Percentiles rank a stretch among this genome's conserved stretches.
Evolutionary conservation across 1,140 invertebrate species (phyloP).

Genomic region (Ceratosolen fusciceps): DNA sequence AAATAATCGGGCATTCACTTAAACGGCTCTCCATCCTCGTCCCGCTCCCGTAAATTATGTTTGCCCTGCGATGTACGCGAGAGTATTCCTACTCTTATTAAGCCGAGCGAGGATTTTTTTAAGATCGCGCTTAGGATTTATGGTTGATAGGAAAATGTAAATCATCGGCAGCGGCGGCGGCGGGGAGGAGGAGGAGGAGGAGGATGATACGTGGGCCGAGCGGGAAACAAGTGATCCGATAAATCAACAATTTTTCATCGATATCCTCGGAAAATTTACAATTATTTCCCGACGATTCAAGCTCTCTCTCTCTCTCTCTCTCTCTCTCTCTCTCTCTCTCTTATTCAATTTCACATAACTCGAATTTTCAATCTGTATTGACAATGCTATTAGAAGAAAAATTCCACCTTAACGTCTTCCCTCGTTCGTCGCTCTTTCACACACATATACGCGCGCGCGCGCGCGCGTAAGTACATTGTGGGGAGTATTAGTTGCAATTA

Average conservation of each 20-base stretch:
- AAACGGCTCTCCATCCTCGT: not conserved
- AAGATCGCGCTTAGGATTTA: not conserved
- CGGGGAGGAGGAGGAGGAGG: too few relatives aligned
- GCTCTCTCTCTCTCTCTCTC: not conserved
- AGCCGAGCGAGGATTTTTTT: not conserved
- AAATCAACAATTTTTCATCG: conserved; percentile 16
- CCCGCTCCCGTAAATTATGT: not conserved
- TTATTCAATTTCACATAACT: not conserved
- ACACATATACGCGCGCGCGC: too few relatives aligned
- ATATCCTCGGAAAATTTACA: not conserved
- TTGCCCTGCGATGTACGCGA: too few relatives aligned
- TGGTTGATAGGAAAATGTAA: not conserved
- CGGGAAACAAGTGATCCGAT: not conserved
- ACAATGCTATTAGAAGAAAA: too few relatives aligned
- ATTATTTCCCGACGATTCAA: not conserved
- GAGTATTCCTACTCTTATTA: not conserved
- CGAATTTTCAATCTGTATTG: not conserved
- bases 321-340: not conserved
- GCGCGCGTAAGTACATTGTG: too few relatives aligned
- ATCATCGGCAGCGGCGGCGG: too few relatives aligned
- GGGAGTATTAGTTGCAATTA: too few relatives aligned
- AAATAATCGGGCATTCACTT: too few relatives aligned
- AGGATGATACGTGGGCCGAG: not conserved
- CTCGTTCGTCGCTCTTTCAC: too few relatives aligned
- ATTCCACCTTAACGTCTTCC: too few relatives aligned